phyloP scores from a whole-genome alignment of 2,888 invertebrate genomes.

The Cryptosula pallasiana region DNA sequence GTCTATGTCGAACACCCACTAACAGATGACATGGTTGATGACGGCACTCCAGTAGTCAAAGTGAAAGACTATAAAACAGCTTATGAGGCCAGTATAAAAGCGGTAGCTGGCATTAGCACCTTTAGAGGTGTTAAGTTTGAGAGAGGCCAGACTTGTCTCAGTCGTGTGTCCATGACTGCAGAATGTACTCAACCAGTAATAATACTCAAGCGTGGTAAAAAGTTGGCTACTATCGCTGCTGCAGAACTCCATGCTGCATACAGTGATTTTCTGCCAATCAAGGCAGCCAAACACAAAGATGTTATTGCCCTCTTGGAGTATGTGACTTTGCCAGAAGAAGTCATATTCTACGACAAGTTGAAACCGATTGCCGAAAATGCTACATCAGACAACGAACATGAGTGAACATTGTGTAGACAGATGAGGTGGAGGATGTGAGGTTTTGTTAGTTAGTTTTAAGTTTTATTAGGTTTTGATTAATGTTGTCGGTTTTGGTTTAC shows the following conservation, averaged over 20 bases:
- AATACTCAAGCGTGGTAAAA: not conserved
- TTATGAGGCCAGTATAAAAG: not conserved
- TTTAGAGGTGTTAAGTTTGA: not conserved
- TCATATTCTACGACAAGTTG: not conserved
- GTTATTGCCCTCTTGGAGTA: not conserved
- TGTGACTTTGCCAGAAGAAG: not conserved
- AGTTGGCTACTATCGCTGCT: not conserved
- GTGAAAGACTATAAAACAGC: not conserved
- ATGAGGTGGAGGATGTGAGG: too few relatives aligned
- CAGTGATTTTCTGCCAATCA: not conserved
- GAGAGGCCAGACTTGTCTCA: not conserved
- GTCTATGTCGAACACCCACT: not conserved
- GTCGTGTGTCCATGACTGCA: not conserved
- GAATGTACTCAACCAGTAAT: not conserved
- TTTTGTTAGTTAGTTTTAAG: too few relatives aligned
- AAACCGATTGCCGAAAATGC: not conserved
- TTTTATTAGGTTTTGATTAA: too few relatives aligned
- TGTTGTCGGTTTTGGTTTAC: too few relatives aligned
- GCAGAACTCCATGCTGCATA: not conserved
- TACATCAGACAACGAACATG: too few relatives aligned
- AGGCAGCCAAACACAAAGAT: not conserved
- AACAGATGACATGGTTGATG: not conserved
- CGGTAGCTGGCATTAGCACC: not conserved
- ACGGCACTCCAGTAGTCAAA: not conserved
- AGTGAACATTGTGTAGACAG: too few relatives aligned